A percentile compares a stretch with the other conserved stretches of the same genome.
phyloP scores from a whole-genome alignment of 2,113 vertebrate species.

The Cygnus atratus region DNA sequence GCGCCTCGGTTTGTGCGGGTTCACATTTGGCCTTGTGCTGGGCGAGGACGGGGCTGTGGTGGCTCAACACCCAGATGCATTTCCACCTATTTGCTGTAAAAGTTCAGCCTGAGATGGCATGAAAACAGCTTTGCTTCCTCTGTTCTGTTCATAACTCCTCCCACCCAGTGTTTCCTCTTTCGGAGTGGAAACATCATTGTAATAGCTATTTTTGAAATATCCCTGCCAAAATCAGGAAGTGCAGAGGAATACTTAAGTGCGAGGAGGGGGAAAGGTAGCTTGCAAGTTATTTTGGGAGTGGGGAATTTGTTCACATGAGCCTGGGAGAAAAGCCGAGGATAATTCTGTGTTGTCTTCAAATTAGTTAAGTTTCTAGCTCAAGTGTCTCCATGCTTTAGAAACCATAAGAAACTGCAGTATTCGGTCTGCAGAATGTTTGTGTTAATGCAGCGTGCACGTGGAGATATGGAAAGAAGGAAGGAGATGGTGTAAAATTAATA shows the following conservation, averaged over 20 bases:
- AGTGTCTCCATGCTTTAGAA: background rate
- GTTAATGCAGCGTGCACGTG: background rate
- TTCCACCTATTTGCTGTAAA: background rate
- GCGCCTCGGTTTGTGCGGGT: fast-evolving
- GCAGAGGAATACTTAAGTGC: background rate
- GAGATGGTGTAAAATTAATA: background rate
- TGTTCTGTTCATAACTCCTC: background rate
- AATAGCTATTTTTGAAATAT: slow-evolving; percentile 26
- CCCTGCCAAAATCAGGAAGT: slow-evolving; percentile 16
- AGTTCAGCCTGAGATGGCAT: background rate
- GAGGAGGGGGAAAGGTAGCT: background rate
- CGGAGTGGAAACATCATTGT: slow-evolving; percentile 31
- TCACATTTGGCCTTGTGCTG: background rate
- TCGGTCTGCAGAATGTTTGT: background rate
- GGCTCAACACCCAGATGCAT: background rate
- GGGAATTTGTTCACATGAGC: background rate
- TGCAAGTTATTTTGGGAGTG: background rate
- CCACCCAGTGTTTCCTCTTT: slow-evolving; percentile 42
- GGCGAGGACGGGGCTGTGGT: fast-evolving
- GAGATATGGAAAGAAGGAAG: background rate
- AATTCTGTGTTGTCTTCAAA: background rate
- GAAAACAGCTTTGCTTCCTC: slow-evolving; percentile 37
- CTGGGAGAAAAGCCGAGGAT: background rate
- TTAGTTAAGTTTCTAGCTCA: background rate
- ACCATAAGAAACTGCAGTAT: background rate